Conservation (phyloP, 2,797 vertebrate genomes). For the Hybognathus amarus region DNA sequence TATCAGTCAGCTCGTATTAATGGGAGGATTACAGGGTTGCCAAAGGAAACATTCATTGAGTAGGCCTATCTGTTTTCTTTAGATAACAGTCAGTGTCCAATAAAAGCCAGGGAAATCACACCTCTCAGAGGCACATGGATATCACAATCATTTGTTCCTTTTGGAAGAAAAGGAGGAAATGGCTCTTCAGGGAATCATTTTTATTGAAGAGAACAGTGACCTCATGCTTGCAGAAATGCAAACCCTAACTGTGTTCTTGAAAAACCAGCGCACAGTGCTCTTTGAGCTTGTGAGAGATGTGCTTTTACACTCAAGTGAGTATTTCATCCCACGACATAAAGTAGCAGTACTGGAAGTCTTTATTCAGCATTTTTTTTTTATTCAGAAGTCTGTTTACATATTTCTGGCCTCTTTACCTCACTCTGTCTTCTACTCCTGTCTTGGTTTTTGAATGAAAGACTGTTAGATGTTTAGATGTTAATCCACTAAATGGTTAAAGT, state of each 20-base stretch:
- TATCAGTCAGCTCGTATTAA: conserved; percentile 23
- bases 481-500: neutral
- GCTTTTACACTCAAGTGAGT: conserved; percentile 18
- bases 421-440: conserved; percentile 10
- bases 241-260: neutral
- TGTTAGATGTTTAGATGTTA: neutral
- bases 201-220: conserved; percentile 13
- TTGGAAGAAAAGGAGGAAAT: conserved; percentile 18
- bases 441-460: conserved; percentile 13
- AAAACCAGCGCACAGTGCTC: neutral
- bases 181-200: conserved; percentile 3
- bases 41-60: conserved; percentile 9
- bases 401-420: neutral
- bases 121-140: neutral
- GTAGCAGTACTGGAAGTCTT: neutral
- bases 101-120: neutral
- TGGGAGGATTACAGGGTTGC: neutral
- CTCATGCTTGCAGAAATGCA: conserved; percentile 17
- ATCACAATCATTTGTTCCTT: neutral
- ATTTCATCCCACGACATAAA: conserved; percentile 1
- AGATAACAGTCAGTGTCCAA: neutral
- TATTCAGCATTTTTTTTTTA: conserved; percentile 14
- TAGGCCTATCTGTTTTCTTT: neutral
- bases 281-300: neutral
- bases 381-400: conserved; percentile 1